phyloP scores from a whole-genome alignment of 2,113 vertebrate genomes.

The Aramus guarauna region DNA sequence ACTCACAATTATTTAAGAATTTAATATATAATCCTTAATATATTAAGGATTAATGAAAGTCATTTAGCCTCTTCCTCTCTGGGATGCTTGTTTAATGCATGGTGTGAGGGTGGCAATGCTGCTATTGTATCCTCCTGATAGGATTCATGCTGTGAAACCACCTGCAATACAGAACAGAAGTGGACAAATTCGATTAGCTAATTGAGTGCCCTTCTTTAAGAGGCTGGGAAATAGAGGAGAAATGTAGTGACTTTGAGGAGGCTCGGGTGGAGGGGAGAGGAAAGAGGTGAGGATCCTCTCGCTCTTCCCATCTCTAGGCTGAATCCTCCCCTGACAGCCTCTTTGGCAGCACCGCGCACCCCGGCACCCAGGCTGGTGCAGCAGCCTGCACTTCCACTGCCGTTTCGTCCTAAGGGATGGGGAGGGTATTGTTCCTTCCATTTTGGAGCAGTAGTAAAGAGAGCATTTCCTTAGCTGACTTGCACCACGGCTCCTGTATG shows the following conservation, averaged over 20 bases:
- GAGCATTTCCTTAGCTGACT: background rate
- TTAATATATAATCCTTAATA: too few species aligned
- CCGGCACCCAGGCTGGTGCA: accelerated
- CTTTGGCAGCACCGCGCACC: accelerated
- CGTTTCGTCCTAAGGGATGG: background rate
- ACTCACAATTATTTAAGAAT: too few species aligned
- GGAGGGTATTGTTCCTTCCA: background rate
- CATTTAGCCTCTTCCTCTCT: background rate
- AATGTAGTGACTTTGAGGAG: background rate
- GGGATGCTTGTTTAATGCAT: background rate
- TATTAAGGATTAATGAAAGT: too few species aligned
- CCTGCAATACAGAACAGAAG: background rate
- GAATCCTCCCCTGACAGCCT: background rate
- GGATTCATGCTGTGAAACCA: background rate
- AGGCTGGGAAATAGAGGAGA: background rate
- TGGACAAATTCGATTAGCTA: background rate
- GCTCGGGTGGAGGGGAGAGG: background rate
- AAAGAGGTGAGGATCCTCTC: background rate
- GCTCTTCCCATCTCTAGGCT: background rate
- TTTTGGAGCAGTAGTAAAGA: background rate
- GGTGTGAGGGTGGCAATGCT: background rate
- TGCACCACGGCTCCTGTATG: accelerated
- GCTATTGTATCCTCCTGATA: background rate
- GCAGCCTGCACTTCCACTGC: background rate
- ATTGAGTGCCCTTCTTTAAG: background rate